These are phyloP conservation scores for Elachura formosa DNA, from an alignment of 2,113 vertebrate genomes.

Conservation along the genomic window DNA sequence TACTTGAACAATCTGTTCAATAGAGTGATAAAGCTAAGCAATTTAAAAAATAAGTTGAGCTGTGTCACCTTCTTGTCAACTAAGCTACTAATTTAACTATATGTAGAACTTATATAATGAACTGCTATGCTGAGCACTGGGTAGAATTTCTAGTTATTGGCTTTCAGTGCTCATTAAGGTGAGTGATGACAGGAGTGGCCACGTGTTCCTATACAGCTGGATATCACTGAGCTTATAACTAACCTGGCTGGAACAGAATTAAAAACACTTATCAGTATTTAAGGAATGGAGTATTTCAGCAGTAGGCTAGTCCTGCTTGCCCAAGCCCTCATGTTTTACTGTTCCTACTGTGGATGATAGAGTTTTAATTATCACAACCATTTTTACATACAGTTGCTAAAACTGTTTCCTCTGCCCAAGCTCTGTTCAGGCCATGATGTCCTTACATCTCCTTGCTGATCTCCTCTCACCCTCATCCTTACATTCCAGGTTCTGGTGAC, in stretches of 20 bases:
- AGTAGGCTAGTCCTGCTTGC: background rate
- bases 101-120: conserved; percentile 51
- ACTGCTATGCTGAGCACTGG: conserved; percentile 22
- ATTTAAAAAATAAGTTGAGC: conserved; percentile 68
- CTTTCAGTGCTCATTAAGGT: conserved; percentile 66
- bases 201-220: conserved; percentile 24
- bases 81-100: conserved; percentile 60
- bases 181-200: conserved; percentile 52
- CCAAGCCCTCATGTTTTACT: background rate
- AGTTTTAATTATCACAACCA: background rate
- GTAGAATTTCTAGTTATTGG: conserved; percentile 50
- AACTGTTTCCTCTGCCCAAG: background rate
- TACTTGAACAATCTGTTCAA: conserved; percentile 54
- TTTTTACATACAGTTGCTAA: background rate
- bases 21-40: conserved; percentile 66
- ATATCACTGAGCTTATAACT: conserved; percentile 48
- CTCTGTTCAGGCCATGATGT: background rate
- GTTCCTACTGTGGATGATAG: background rate
- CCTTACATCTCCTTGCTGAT: background rate
- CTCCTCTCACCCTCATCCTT: background rate
- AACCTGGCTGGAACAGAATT: conserved; percentile 36
- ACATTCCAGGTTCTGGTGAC: background rate
- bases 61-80: conserved; percentile 68
- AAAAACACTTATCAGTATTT: conserved; percentile 62
- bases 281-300: conserved; percentile 29